phyloP scores from a whole-genome alignment of 2,113 vertebrate species.

The Lanius ludovicianus region DNA sequence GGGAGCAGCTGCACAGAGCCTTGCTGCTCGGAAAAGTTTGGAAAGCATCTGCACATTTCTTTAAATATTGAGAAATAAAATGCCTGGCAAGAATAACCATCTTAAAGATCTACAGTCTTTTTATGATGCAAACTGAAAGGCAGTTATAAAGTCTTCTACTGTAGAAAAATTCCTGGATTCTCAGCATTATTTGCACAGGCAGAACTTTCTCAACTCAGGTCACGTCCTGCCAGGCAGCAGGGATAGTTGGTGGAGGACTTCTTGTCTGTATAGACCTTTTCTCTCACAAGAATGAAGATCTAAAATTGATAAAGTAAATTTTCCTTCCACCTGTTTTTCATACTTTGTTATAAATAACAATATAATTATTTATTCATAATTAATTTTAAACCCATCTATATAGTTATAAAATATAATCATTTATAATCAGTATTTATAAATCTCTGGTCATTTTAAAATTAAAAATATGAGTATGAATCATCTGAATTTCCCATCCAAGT shows the following conservation, averaged over 20 bases:
- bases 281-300: not conserved
- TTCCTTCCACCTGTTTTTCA: not conserved
- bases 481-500: not conserved
- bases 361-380: not conserved
- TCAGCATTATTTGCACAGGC: not conserved
- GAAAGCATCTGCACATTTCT: constrained; percentile 31
- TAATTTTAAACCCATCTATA: not conserved
- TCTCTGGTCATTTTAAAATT: not conserved
- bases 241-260: not conserved
- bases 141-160: not conserved
- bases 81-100: constrained; percentile 5
- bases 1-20: constrained; percentile 25
- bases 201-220: constrained; percentile 18
- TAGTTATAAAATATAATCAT: not conserved
- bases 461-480: not conserved
- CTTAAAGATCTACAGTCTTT: not conserved
- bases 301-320: not conserved
- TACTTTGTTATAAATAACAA: not conserved
- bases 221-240: not conserved
- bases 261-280: not conserved
- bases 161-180: not conserved
- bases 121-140: not conserved
- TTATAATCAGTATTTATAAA: not conserved
- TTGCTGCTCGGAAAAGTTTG: not conserved
- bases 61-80: constrained; percentile 37